Evolutionary conservation across 1,140 invertebrate genomes (phyloP), one percentile per base, ranked within the genome.

Genomic region (Eurosta solidaginis): DNA sequence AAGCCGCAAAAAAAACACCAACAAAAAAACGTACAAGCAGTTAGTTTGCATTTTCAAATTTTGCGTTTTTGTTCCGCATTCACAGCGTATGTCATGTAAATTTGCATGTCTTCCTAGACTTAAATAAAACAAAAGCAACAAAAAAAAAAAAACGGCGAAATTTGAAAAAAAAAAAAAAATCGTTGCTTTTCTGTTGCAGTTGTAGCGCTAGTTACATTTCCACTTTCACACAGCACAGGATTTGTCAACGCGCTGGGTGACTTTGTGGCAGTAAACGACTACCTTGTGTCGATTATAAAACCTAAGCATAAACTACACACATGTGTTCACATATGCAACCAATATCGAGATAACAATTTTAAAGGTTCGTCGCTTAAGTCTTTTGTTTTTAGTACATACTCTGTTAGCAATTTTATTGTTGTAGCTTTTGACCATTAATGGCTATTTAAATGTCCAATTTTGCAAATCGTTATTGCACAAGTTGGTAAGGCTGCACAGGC

Each of bases 381-480:
- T 68, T 68, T 68, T 68, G 33, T 63, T 40, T 68, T 68, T 25
- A 27, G 4, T 22, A 52, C 6, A 20, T 25, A 9, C 50, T 7
- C 25, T 17, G 20, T 27, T 27, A 22, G n/a, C 4, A 25, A 5
- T 68, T 68, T 40, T 36, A 74, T 44, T 74, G n/a, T 74, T 74
- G 40, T 27, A 17, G 27, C 36, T 74, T 54, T 78, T 50, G 33
- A 25, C 78, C 59, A 79, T 73, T 79, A 79, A 79, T 79, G 75
- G 75, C 45, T 49, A 77, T 79, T 79, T 79, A 44, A 79, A 79
- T 79, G 63, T 74, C 47, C 76, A 77, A 44, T 79, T 79, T 79
- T 44, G 78, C 78, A 77, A 79, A 79, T 77, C 36, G 78, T 78
- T 78, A 78, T 78, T 76, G 74, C 78, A 68, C 78, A 78, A 78